Evolutionary conservation across 1,140 invertebrate species (phyloP).

Genomic region (Micrasema longulum): DNA sequence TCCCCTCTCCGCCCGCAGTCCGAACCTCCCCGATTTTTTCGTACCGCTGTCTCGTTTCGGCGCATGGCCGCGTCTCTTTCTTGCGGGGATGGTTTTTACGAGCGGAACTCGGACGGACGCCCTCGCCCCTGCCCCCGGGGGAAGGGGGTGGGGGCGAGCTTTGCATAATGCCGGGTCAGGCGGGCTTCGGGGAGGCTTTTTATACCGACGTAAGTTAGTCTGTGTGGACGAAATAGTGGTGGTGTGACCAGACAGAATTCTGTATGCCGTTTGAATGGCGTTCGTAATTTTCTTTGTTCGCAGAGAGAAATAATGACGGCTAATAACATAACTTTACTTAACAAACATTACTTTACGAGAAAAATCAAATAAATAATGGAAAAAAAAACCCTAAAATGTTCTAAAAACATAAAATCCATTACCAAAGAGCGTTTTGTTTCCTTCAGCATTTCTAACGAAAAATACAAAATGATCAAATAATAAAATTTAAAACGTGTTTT

Average conservation of each 20-base stretch:
- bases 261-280: slow-evolving; percentile 31
- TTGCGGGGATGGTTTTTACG: slow-evolving; percentile 48
- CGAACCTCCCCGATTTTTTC: slow-evolving; percentile 40
- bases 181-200: slow-evolving; percentile 52
- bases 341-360: background rate
- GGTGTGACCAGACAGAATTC: slow-evolving; percentile 34
- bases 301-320: slow-evolving; percentile 1
- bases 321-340: background rate
- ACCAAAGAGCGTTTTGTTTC: background rate
- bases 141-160: slow-evolving; percentile 43
- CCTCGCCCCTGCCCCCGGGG: slow-evolving; percentile 19
- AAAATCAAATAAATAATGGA: background rate
- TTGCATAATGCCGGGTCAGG: slow-evolving; percentile 55
- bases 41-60: slow-evolving; percentile 8
- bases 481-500: background rate
- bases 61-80: slow-evolving; percentile 18
- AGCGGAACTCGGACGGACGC: slow-evolving; percentile 48
- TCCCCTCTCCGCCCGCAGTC: slow-evolving; percentile 23
- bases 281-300: slow-evolving; percentile 32
- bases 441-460: background rate
- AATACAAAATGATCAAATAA: background rate
- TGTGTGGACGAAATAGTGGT: slow-evolving; percentile 8
- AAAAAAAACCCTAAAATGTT: background rate
- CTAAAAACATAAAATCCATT: background rate
- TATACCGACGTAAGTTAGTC: slow-evolving; percentile 44